Evolutionary conservation across 1,140 invertebrate species (phyloP).

Genomic region (Nebria ingens): DNA sequence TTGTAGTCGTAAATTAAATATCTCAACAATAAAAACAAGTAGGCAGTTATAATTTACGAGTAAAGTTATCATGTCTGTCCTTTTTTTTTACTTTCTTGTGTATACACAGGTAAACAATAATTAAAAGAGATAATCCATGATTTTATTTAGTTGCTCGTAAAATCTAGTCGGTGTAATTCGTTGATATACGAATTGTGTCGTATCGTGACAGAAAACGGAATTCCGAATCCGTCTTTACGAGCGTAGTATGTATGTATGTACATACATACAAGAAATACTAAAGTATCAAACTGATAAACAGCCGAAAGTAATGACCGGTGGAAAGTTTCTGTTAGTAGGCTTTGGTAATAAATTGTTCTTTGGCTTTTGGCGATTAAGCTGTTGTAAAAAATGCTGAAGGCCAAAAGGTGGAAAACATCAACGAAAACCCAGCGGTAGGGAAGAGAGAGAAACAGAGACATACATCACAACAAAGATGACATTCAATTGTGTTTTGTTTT

Average conservation of each 20-base stretch:
- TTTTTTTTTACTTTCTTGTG: too few relatives aligned
- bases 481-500: background rate
- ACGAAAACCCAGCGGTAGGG: conserved; percentile 2
- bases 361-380: background rate
- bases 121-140: too few relatives aligned
- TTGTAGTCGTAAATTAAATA: too few relatives aligned
- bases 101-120: too few relatives aligned
- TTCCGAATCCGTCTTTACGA: background rate
- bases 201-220: too few relatives aligned
- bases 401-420: background rate
- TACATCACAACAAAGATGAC: background rate
- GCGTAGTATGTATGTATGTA: background rate
- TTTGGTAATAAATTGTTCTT: background rate
- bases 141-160: too few relatives aligned
- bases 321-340: background rate
- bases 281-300: background rate
- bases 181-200: too few relatives aligned
- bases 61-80: too few relatives aligned
- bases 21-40: too few relatives aligned
- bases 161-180: too few relatives aligned
- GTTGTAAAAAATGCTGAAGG: background rate
- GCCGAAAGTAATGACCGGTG: background rate
- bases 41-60: too few relatives aligned
- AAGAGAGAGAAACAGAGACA: conserved; percentile 12
- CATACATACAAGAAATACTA: too few relatives aligned